Base-by-base conservation (phyloP, 2,888 invertebrate species). In the Cryptus viduatorius region DNA sequence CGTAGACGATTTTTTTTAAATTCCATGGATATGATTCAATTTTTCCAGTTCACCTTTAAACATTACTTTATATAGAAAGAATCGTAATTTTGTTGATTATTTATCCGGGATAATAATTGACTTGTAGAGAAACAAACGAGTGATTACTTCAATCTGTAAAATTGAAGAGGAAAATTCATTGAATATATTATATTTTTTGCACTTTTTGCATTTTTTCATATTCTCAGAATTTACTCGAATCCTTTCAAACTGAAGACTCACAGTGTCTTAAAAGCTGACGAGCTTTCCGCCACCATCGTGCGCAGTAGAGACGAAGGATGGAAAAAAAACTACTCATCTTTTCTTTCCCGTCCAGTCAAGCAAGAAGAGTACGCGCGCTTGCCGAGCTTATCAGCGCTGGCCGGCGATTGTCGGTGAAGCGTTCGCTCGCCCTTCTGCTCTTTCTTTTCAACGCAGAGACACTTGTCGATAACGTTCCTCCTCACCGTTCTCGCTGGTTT, bases 381-480 rank as follows among this genome's bases (percentile, higher is more conserved):
- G 53, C 64, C 53, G 44, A 53, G 61, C 69, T 82, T 82, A 76
- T 82, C 81, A 81, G 56, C 48, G 64, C 48, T 48, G 53, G 64
- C 48, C 69, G 69, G 48, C 53, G 81, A 76, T 82, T 65, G 69
- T 61, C 81, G 37, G 61, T 76, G 50, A 44, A 69, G 68, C 61
- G 69, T 37, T 67, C 72, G 42, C 56, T 72, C 72, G 24, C 64
- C 67, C 64, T 42, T 50, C 81, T 50, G 46, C 68, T 79, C 75
- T 82, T 79, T 75, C 64, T 69, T 79, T 69, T 46, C 78, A 16
- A 65, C 14, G 72, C 19, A 68, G 37, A 50, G 59, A 79, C 71
- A 72, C 59, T 79, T 67, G 80, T 75, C 79, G 75, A 80, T 83
- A 72, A 72, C 44, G 37, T 50, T 31, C 59, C 64, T 76, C 14